Base-by-base conservation (phyloP, 2,888 invertebrate genomes). In the Pandemis heparana region DNA sequence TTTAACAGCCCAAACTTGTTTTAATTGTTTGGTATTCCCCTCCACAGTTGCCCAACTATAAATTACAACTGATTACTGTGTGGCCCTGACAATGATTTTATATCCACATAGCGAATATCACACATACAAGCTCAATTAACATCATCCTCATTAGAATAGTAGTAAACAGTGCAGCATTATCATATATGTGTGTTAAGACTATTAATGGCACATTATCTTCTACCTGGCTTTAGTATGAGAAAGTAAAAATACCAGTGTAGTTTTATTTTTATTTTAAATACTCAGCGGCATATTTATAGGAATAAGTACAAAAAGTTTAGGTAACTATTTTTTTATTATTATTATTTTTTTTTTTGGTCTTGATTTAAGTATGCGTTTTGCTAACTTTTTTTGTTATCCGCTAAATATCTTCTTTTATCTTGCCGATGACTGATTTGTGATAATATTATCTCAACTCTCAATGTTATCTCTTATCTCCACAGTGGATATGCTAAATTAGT, bases 71-170 rank as follows among this genome's bases (percentile, higher is more conserved):
- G 41, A 32, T 32, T 62, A 46, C 23, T n/a, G 60, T 51, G 64
- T 72, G 67, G 46, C 67, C 67, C 62, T 63, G 67, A 39, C 46
- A 72, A 63, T 72, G 62, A 62, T 56, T 68, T 72, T 56, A 72
- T 68, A 68, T 67, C 4, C 56, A 63, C 62, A 62, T 46, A 38
- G 8, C 6, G 9, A 16, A 16, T 59, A 8, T 7, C 48, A 51
- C n/a, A 0, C n/a, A 18, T 23, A 6, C 14, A 14, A 38, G 61
- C 67, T 68, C 14, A 56, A 68, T 56, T 23, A 63, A 18, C 51
- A 43, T 38, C 39, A 32, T 72, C 67, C 67, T 72, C 9, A 12
- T 56, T 61, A 32, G 9, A 53, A 7, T 18, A 53, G 10, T 60
- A n/a, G 38, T n/a, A n/a, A 60, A 60, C 38, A 63, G 46, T 46